phyloP scores from a whole-genome alignment of 2,113 vertebrate species.

The Jaculus jaculus region DNA sequence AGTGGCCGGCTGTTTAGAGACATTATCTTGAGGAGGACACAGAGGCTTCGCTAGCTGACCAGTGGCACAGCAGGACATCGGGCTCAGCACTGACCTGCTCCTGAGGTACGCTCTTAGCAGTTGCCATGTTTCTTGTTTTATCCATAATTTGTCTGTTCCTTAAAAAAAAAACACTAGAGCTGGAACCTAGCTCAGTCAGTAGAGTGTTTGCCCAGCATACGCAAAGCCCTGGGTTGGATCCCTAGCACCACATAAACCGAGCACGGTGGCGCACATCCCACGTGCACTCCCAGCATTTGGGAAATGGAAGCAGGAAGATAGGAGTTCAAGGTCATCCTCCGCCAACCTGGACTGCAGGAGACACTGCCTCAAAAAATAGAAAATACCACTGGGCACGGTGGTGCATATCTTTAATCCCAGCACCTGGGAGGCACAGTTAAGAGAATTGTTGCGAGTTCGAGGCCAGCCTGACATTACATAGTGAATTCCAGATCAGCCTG shows the following conservation, averaged over 20 bases:
- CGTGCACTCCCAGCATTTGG: not conserved
- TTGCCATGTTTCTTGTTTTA: not conserved
- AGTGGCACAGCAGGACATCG: not conserved
- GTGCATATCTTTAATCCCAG: too few species aligned
- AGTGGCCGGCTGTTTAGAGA: not conserved
- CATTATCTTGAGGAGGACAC: conserved; percentile 1
- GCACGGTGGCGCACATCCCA: not conserved
- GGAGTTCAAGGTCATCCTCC: not conserved
- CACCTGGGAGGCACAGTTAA: too few species aligned
- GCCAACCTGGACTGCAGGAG: not conserved
- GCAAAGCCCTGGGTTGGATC: not conserved
- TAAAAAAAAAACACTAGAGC: not conserved
- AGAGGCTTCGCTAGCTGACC: not conserved
- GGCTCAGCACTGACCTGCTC: not conserved
- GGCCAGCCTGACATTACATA: too few species aligned
- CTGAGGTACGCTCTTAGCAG: not conserved
- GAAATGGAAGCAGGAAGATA: not conserved
- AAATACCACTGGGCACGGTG: too few species aligned
- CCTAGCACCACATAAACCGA: not conserved
- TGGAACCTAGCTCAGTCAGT: not conserved
- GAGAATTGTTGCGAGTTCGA: too few species aligned
- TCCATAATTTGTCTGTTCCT: not conserved
- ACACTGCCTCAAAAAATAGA: not conserved
- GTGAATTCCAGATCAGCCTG: too few species aligned
- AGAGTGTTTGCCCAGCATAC: not conserved